phyloP scores from a whole-genome alignment of 2,888 invertebrate species.

The Melinaea marsaeus region DNA sequence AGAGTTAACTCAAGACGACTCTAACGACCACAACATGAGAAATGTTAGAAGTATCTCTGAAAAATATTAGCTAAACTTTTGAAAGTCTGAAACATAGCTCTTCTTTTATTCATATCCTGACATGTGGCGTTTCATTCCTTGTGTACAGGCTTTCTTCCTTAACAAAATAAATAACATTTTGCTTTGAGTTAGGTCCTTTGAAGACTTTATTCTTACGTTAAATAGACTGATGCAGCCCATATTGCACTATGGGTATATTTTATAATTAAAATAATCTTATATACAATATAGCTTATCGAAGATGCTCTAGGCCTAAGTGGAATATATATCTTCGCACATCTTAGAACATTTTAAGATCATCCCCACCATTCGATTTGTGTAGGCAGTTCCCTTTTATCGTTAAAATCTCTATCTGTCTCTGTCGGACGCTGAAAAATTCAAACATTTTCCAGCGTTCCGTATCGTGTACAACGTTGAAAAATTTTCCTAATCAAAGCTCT shows the following conservation, averaged over 20 bases:
- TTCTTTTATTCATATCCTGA: constrained; percentile 76
- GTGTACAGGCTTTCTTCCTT: constrained; percentile 72
- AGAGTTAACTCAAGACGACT: constrained; percentile 6
- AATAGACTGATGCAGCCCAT: constrained; percentile 65
- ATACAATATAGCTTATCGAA: constrained; percentile 23
- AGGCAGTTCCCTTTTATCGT: constrained; percentile 72
- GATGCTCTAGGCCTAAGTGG: constrained; percentile 11
- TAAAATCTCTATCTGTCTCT: constrained; percentile 69
- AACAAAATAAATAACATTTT: constrained; percentile 76
- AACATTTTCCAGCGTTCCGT: constrained; percentile 53
- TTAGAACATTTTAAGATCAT: constrained; percentile 70
- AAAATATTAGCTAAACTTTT: constrained; percentile 69
- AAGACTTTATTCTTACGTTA: constrained; percentile 68
- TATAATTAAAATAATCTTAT: constrained; percentile 11
- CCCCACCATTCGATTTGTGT: constrained; percentile 64
- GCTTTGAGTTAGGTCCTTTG: constrained; percentile 73
- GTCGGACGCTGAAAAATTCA: constrained; percentile 68
- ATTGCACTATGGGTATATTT: constrained; percentile 36
- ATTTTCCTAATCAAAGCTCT: constrained; percentile 38
- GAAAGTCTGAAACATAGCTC: constrained; percentile 74
- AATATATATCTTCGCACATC: constrained; percentile 35
- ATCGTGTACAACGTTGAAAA: constrained; percentile 49
- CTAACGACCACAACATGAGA: constrained; percentile 44
- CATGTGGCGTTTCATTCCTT: constrained; percentile 70
- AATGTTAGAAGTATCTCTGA: constrained; percentile 57